Conservation (phyloP, 1,140 invertebrate genomes). For the Bactericera cockerelli region DNA sequence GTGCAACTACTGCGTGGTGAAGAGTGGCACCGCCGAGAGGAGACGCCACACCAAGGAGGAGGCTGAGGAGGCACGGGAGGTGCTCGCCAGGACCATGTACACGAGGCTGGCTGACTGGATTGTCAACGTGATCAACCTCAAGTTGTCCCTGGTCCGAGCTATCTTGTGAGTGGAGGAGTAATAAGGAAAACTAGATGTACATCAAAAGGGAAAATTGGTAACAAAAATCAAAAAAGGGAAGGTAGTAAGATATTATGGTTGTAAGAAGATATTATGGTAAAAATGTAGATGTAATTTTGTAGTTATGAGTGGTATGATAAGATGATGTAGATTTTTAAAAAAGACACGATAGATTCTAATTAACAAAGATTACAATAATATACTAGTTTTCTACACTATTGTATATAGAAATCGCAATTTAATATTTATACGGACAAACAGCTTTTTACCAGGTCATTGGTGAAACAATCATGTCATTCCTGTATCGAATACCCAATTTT, state of each 20-base stretch:
- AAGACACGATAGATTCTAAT: too few relatives aligned
- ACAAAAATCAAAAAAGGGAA: background rate
- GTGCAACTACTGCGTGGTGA: constrained; percentile 69
- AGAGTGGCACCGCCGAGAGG: constrained; percentile 59
- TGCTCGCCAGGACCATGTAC: constrained; percentile 60
- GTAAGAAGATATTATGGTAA: background rate
- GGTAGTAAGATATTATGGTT: background rate
- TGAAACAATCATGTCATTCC: too few relatives aligned
- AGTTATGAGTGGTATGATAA: too few relatives aligned
- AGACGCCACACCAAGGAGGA: constrained; percentile 57
- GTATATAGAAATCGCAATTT: too few relatives aligned
- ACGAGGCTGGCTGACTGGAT: constrained; percentile 75
- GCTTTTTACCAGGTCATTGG: too few relatives aligned
- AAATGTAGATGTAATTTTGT: too few relatives aligned
- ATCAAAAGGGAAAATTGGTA: background rate
- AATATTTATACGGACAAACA: too few relatives aligned
- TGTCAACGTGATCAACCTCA: constrained; percentile 66
- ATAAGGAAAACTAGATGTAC: background rate
- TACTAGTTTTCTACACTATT: too few relatives aligned
- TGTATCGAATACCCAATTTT: too few relatives aligned
- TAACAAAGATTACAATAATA: too few relatives aligned
- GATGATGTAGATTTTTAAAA: too few relatives aligned
- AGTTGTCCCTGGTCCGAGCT: constrained; percentile 56
- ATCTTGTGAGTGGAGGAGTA: constrained; percentile 51
- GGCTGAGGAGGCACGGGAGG: constrained; percentile 56